These are phyloP conservation scores for Platyscelio sp. DNA, from an alignment of 2,888 invertebrate genomes.

Conservation along the genomic window DNA sequence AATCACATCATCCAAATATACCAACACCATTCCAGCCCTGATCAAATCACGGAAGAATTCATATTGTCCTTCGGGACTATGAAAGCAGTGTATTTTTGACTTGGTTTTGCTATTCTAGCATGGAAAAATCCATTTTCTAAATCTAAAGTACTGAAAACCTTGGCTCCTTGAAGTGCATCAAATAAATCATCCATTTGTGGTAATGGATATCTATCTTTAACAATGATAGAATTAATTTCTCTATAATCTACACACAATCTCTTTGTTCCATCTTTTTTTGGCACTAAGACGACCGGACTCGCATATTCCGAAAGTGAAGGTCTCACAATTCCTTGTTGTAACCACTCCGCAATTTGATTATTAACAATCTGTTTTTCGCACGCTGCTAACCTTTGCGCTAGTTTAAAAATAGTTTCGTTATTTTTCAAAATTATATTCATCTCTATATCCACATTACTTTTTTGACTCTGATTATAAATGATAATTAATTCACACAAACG, in stretches of 20 bases:
- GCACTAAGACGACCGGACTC: not conserved
- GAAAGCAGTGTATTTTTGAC: too few species aligned
- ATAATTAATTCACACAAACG: not conserved
- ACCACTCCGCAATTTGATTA: not conserved
- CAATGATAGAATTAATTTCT: not conserved
- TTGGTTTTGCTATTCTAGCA: too few species aligned
- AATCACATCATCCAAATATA: too few species aligned
- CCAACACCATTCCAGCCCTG: too few species aligned
- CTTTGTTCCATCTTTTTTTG: not conserved
- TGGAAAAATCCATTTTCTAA: too few species aligned
- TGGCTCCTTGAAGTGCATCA: too few species aligned
- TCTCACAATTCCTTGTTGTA: not conserved
- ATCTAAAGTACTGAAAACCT: too few species aligned
- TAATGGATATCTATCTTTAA: too few species aligned
- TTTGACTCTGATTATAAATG: not conserved
- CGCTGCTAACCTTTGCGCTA: not conserved
- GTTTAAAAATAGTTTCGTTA: not conserved
- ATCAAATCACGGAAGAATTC: too few species aligned
- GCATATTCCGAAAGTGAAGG: not conserved
- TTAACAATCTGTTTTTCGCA: not conserved
- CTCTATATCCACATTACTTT: not conserved
- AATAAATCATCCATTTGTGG: too few species aligned
- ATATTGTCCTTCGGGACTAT: too few species aligned
- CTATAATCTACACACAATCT: not conserved
- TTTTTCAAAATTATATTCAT: not conserved